A percentile compares a stretch with the other conserved stretches of the same genome.
Evolutionary conservation across 2,888 invertebrate species (phyloP).

Genomic region (Hypolimnas misippus): DNA sequence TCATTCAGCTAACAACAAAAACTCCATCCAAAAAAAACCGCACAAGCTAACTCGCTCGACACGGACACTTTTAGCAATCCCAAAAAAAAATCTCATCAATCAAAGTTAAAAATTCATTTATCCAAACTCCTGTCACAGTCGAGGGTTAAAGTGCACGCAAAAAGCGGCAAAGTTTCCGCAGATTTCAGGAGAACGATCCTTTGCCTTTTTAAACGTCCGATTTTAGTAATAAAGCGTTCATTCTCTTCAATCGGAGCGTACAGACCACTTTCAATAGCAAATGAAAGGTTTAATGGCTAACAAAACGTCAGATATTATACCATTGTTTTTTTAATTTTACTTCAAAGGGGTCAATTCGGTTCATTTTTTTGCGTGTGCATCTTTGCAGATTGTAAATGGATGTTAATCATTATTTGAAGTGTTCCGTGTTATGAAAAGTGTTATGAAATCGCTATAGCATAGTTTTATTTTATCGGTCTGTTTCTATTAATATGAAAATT

Average conservation of each 20-base stretch:
- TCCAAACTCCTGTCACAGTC: conserved; percentile 19
- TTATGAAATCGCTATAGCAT: too few relatives aligned
- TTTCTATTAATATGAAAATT: too few relatives aligned
- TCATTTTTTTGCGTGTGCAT: not conserved
- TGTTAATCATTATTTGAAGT: too few relatives aligned
- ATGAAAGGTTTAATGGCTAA: not conserved
- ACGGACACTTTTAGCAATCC: not conserved
- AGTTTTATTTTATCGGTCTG: too few relatives aligned
- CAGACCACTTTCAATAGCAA: conserved; percentile 15
- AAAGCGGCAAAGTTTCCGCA: conserved; percentile 1
- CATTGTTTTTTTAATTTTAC: not conserved
- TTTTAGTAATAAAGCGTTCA: conserved; percentile 25
- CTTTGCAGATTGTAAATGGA: not conserved
- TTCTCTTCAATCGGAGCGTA: conserved; percentile 20
- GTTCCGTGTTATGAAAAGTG: too few relatives aligned
- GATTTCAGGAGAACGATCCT: conserved; percentile 10
- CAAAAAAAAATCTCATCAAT: conserved; percentile 23
- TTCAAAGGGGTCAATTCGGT: too few relatives aligned
- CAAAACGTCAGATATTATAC: not conserved
- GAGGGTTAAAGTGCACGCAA: conserved; percentile 7
- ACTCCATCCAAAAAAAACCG: not conserved
- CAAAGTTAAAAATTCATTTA: conserved; percentile 31
- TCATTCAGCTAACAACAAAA: not conserved
- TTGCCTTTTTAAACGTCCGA: conserved; percentile 32
- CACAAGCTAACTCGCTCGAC: not conserved